A percentile compares a stretch with the other conserved stretches of the same genome.
Evolutionary conservation across 1,140 invertebrate species (phyloP).

Genomic region (Nylanderia fulva): DNA sequence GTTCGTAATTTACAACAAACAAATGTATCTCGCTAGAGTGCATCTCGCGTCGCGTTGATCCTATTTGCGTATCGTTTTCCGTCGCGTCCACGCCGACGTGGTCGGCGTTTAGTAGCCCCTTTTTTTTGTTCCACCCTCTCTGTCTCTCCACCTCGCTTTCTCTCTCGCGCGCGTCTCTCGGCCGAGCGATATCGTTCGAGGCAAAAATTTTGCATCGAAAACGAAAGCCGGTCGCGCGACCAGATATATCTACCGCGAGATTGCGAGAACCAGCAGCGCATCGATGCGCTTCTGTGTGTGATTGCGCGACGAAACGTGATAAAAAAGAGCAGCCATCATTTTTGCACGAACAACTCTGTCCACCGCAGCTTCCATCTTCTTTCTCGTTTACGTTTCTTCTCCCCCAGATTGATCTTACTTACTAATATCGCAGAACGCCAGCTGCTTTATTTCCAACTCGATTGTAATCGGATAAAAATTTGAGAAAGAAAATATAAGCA

Average conservation of each 20-base stretch:
- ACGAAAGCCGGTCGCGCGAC: neutral
- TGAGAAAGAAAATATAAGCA: slow-evolving; percentile 4
- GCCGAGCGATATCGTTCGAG: neutral
- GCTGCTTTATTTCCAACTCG: neutral
- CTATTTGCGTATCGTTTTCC: slow-evolving; percentile 42
- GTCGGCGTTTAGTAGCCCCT: neutral
- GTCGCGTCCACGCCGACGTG: slow-evolving; percentile 4
- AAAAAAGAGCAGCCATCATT: slow-evolving; percentile 60
- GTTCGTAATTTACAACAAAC: slow-evolving; percentile 57
- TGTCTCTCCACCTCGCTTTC: neutral
- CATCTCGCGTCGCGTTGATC: slow-evolving; percentile 38
- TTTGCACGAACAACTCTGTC: slow-evolving; percentile 43
- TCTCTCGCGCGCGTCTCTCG: neutral
- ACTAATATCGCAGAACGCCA: slow-evolving; percentile 5
- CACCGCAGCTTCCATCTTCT: slow-evolving; percentile 52
- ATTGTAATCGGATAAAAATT: neutral
- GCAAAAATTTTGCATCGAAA: slow-evolving; percentile 15
- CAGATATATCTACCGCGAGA: slow-evolving; percentile 36
- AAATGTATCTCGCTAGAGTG: slow-evolving; percentile 44
- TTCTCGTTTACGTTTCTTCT: slow-evolving; percentile 50
- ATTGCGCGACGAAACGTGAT: slow-evolving; percentile 20
- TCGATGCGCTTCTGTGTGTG: slow-evolving; percentile 36
- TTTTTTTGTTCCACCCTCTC: neutral
- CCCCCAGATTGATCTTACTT: slow-evolving; percentile 24
- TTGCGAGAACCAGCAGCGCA: slow-evolving; percentile 15